Conservation (phyloP, 2,888 invertebrate genomes). For the Epirrhoe alternata region DNA sequence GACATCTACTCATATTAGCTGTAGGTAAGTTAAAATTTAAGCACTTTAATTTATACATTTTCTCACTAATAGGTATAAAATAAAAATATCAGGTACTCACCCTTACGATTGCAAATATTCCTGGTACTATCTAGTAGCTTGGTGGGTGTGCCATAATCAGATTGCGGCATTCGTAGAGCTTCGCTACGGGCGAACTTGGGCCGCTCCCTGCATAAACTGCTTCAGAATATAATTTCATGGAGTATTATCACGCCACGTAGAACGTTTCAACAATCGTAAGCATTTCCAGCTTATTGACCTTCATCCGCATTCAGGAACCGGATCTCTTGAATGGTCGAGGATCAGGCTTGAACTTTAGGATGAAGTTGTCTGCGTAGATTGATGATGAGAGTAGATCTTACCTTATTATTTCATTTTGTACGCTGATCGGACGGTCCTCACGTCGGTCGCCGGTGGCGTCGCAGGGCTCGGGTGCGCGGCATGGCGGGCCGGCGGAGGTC, state of each 20-base stretch:
- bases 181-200: constrained; percentile 66
- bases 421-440: constrained; percentile 64
- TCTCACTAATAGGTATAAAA: neutral
- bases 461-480: constrained; percentile 65
- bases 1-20: constrained; percentile 9
- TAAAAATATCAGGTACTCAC: neutral
- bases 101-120: constrained; percentile 11
- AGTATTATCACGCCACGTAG: constrained; percentile 38
- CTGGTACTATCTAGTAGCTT: constrained; percentile 44
- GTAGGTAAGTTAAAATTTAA: neutral
- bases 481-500: constrained; percentile 50
- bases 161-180: constrained; percentile 82
- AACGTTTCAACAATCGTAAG: constrained; percentile 29
- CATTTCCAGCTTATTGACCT: constrained; percentile 22
- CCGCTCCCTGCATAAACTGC: constrained; percentile 69
- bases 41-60: neutral
- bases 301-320: constrained; percentile 15
- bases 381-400: constrained; percentile 50
- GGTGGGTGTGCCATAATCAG: constrained; percentile 82
- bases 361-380: constrained; percentile 10
- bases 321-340: constrained; percentile 16
- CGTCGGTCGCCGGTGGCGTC: constrained; percentile 62
- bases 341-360: neutral
- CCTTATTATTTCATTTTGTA: constrained; percentile 83
- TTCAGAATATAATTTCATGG: constrained; percentile 39